phyloP scores from a whole-genome alignment of 2,888 invertebrate genomes.

The Stenodera caucasica region DNA sequence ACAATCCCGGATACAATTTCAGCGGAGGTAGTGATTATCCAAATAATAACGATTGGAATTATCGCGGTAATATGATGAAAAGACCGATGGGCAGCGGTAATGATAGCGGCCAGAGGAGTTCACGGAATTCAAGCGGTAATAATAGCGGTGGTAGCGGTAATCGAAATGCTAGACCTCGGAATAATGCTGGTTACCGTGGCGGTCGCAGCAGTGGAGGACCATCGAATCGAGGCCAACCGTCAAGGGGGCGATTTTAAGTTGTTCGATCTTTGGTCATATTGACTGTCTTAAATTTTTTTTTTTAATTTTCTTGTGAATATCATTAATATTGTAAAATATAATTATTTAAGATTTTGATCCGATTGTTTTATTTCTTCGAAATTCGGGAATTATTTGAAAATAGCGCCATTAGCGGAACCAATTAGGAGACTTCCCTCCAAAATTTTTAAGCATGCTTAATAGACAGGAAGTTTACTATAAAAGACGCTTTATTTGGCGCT shows the following conservation, averaged over 20 bases:
- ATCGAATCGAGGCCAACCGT: constrained; percentile 16
- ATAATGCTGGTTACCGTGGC: constrained; percentile 12
- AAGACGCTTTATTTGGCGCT: neutral
- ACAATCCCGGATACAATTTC: constrained; percentile 13
- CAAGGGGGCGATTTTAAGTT: constrained; percentile 21
- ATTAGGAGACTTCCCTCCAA: neutral
- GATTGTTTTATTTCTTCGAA: neutral
- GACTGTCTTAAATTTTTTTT: constrained; percentile 11
- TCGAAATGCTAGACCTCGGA: constrained; percentile 6
- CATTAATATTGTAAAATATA: constrained; percentile 13
- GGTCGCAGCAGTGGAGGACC: constrained; percentile 27
- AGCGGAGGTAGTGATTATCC: constrained; percentile 12
- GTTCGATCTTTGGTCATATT: constrained; percentile 17
- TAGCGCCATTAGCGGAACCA: neutral
- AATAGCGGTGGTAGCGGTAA: constrained; percentile 16
- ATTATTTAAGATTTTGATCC: constrained; percentile 15
- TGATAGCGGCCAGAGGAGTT: constrained; percentile 21
- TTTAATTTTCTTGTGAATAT: constrained; percentile 2
- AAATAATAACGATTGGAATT: constrained; percentile 28
- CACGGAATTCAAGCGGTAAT: constrained; percentile 12
- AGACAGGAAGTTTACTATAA: neutral
- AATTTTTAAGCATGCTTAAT: neutral
- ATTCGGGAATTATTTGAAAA: neutral
- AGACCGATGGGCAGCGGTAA: constrained; percentile 10
- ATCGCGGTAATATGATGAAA: constrained; percentile 18